A percentile compares a stretch with the other conserved stretches of the same genome.
phyloP scores from a whole-genome alignment of 1,140 invertebrate genomes.

The Calephelis nemesis region DNA sequence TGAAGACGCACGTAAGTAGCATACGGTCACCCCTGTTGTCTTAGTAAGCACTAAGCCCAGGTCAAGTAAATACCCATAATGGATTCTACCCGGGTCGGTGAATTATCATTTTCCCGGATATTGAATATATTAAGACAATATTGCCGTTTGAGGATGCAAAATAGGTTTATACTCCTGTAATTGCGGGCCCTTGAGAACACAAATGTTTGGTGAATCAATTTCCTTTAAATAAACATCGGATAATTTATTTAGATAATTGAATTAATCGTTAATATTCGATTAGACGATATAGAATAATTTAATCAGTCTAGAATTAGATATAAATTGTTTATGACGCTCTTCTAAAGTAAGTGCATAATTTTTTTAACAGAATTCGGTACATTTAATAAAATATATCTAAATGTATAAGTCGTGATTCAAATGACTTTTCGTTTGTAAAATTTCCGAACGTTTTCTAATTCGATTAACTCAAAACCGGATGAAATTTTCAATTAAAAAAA shows the following conservation, averaged over 20 bases:
- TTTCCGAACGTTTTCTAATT: no score
- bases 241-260: not conserved
- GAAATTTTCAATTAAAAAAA: no score
- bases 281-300: not conserved
- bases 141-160: constrained; percentile 62
- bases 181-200: constrained; percentile 38
- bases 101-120: constrained; percentile 76
- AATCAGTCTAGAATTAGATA: no score
- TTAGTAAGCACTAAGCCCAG: constrained; percentile 76
- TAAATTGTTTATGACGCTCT: no score
- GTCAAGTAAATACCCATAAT: constrained; percentile 78
- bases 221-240: constrained; percentile 4
- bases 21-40: constrained; percentile 74
- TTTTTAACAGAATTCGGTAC: no score
- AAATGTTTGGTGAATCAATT: constrained; percentile 25
- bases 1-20: constrained; percentile 31
- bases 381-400: no score
- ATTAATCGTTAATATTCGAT: not conserved
- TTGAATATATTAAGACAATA: constrained; percentile 77
- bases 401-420: no score
- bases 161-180: constrained; percentile 58
- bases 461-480: no score
- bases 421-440: no score
- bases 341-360: no score
- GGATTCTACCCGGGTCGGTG: constrained; percentile 67